Evolutionary conservation across 2,888 invertebrate genomes (phyloP).

Genomic region (Coleophora flavipennella): DNA sequence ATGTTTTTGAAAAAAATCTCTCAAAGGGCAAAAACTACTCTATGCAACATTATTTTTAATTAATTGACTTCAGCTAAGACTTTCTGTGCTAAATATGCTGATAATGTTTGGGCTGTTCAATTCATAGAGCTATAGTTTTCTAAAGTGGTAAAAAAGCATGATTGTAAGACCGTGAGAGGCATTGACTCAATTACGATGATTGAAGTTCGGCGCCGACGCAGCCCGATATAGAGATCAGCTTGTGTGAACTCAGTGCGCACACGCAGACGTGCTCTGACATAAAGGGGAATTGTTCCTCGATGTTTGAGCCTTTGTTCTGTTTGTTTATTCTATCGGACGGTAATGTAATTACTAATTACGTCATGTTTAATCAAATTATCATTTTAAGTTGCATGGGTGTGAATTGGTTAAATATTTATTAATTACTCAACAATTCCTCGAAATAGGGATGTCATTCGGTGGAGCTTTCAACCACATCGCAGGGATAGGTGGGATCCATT

Average conservation of each 20-base stretch:
- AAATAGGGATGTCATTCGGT: no score
- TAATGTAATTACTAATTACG: slow-evolving; percentile 17
- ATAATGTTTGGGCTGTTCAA: no score
- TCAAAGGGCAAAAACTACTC: no score
- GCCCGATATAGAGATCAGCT: slow-evolving; percentile 29
- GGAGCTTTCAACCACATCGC: no score
- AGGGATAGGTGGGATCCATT: no score
- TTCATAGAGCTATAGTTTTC: slow-evolving; percentile 15
- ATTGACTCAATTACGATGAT: slow-evolving; percentile 43
- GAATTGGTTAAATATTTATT: no score
- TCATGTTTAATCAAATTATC: slow-evolving; percentile 7
- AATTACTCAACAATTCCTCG: no score
- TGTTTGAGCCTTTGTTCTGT: slow-evolving; percentile 5
- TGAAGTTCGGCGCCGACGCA: slow-evolving; percentile 29
- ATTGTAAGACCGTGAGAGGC: slow-evolving; percentile 12
- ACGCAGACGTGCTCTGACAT: slow-evolving; percentile 11
- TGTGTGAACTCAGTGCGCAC: slow-evolving; percentile 13
- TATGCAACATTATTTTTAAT: slow-evolving; percentile 4
- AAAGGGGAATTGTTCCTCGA: slow-evolving; percentile 3
- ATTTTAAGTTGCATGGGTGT: no score
- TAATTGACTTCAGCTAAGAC: slow-evolving; percentile 34
- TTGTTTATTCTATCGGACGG: slow-evolving; percentile 8
- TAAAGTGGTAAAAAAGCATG: slow-evolving; percentile 13
- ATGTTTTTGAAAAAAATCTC: no score
- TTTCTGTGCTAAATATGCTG: slow-evolving; percentile 10